These are phyloP conservation scores for Lutraria lutraria DNA, from an alignment of 2,888 invertebrate species.

Conservation along the genomic window DNA sequence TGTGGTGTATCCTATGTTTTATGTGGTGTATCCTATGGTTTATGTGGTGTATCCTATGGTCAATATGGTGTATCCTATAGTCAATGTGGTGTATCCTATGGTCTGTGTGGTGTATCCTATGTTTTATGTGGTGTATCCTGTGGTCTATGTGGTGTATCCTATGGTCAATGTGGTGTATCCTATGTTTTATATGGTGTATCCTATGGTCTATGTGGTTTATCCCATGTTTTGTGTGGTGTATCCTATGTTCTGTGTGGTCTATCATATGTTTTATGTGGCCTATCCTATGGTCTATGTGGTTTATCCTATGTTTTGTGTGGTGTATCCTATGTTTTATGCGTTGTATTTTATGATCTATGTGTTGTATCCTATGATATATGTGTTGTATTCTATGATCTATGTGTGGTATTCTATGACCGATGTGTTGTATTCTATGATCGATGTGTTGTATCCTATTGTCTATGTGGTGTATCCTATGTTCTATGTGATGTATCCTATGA, in stretches of 20 bases:
- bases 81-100: too few species aligned
- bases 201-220: background rate
- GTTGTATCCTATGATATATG: background rate
- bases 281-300: background rate
- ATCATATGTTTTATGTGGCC: background rate
- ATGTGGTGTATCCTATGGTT: background rate
- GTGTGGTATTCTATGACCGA: too few species aligned
- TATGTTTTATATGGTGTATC: background rate
- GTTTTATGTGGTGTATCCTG: too few species aligned
- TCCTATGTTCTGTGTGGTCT: background rate
- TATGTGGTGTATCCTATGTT: background rate
- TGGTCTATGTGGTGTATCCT: background rate
- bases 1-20: background rate
- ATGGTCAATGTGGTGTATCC: background rate
- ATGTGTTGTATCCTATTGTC: too few species aligned
- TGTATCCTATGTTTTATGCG: background rate
- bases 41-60: background rate
- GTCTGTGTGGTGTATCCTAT: too few species aligned
- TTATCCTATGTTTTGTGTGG: too few species aligned
- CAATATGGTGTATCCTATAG: too few species aligned
- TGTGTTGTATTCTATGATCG: too few species aligned
- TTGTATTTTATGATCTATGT: background rate
- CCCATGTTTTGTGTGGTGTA: background rate
- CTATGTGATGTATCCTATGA: background rate
- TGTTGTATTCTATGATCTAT: background rate